A percentile compares a stretch with the other conserved stretches of the same genome.
Evolutionary conservation across 2,113 vertebrate species (phyloP).

Genomic region (Chaetodon auriga): DNA sequence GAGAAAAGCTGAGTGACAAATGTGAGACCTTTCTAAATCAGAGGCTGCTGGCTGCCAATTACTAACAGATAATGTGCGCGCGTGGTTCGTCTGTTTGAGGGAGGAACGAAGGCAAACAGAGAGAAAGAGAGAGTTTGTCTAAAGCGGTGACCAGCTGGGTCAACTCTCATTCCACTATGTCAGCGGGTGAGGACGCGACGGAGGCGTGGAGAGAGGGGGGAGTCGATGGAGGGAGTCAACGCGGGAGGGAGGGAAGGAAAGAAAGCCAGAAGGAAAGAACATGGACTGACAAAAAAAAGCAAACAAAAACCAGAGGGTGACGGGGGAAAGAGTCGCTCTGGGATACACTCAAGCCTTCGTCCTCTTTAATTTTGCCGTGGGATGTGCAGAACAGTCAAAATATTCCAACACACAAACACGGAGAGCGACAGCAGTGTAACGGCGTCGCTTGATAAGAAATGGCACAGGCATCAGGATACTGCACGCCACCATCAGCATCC

Average conservation of each 20-base stretch:
- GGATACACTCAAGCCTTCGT: background rate
- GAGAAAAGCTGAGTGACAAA: constrained; percentile 23
- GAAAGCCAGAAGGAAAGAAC: constrained; percentile 7
- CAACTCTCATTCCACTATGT: constrained; percentile 33
- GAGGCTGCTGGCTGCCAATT: constrained; percentile 29
- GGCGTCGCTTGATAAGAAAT: constrained; percentile 16
- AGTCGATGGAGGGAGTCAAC: background rate
- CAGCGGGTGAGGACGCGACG: constrained; percentile 12
- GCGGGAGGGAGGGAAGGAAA: background rate
- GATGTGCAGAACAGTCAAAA: background rate
- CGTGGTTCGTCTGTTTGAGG: constrained; percentile 3
- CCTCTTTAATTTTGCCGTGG: background rate
- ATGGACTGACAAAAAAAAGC: background rate
- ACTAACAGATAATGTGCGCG: constrained; percentile 37
- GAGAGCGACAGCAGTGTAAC: background rate
- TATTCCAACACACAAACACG: background rate
- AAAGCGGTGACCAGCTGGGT: constrained; percentile 33
- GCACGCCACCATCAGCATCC: constrained; percentile 30
- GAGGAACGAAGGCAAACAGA: constrained; percentile 28
- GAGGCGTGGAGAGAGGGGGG: background rate
- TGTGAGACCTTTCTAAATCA: constrained; percentile 31
- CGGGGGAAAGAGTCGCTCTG: background rate
- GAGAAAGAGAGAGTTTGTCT: constrained; percentile 23
- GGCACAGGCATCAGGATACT: constrained; percentile 37
- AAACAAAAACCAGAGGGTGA: background rate